phyloP scores from a whole-genome alignment of 2,888 invertebrate genomes.

The Timandra comae region DNA sequence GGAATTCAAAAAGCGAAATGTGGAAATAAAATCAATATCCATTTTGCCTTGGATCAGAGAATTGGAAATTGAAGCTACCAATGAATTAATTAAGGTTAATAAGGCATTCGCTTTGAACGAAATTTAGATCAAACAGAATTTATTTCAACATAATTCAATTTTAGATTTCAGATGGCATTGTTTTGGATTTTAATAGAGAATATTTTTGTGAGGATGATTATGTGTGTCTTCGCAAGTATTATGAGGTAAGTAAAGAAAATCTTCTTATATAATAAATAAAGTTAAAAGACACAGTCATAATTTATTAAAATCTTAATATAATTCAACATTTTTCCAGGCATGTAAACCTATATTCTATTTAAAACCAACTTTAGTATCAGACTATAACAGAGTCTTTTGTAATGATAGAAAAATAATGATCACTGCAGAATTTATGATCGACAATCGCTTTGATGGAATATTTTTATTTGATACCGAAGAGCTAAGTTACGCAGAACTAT shows the following conservation, averaged over 20 bases:
- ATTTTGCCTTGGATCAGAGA: conserved; percentile 29
- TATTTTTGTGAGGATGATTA: conserved; percentile 10
- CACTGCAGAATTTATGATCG: conserved; percentile 19
- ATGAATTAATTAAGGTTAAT: conserved; percentile 38
- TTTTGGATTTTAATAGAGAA: conserved; percentile 25
- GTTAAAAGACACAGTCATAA: too few species aligned
- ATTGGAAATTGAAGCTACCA: conserved; percentile 25
- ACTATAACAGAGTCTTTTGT: conserved; percentile 14
- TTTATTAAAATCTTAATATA: too few species aligned
- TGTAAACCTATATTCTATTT: too few species aligned
- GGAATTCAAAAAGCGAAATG: conserved; percentile 24
- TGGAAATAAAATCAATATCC: conserved; percentile 25
- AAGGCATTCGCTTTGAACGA: conserved; percentile 24
- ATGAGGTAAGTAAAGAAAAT: background rate
- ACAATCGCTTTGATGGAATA: conserved; percentile 23
- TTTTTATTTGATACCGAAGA: conserved; percentile 14
- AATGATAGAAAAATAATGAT: conserved; percentile 21
- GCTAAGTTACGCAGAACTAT: too few species aligned
- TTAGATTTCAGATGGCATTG: conserved; percentile 26
- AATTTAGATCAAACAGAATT: conserved; percentile 16
- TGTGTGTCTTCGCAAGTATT: conserved; percentile 7
- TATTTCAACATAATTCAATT: conserved; percentile 28
- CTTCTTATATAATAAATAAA: too few species aligned
- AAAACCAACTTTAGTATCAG: conserved; percentile 11
- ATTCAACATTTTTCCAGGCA: too few species aligned